These are phyloP conservation scores for Hemibagrus wyckioides DNA, from an alignment of 2,113 vertebrate genomes.

Conservation along the genomic window DNA sequence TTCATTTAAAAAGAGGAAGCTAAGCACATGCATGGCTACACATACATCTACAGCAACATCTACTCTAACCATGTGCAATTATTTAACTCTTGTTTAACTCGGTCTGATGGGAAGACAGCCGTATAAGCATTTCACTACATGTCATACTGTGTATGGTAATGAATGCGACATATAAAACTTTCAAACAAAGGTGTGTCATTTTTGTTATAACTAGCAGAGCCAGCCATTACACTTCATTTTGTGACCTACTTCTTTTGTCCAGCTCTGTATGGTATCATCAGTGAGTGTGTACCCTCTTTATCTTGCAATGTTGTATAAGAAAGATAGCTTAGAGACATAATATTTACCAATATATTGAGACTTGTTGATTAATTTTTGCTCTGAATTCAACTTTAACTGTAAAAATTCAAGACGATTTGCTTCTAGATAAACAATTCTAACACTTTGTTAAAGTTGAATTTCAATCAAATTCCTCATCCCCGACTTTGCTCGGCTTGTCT, in stretches of 20 bases:
- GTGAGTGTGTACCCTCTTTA: background rate
- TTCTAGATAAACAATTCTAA: constrained; percentile 17
- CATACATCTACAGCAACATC: background rate
- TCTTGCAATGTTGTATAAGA: background rate
- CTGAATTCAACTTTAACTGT: background rate
- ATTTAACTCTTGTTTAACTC: too few species aligned
- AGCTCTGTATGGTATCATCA: background rate
- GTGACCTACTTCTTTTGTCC: background rate
- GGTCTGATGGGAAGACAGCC: too few species aligned
- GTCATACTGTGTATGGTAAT: too few species aligned
- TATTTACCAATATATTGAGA: too few species aligned
- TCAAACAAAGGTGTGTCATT: background rate
- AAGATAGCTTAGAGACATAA: too few species aligned
- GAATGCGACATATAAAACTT: too few species aligned
- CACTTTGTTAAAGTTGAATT: constrained; percentile 29
- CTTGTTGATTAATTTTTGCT: too few species aligned
- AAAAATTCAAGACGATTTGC: background rate
- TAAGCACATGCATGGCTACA: background rate
- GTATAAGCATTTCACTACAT: too few species aligned
- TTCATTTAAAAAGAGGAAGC: background rate
- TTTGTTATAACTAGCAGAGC: background rate
- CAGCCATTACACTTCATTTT: constrained; percentile 12
- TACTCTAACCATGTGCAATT: background rate
- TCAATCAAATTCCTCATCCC: background rate
- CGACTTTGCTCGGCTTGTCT: background rate